Base-by-base conservation (phyloP, 2,113 vertebrate genomes). In the Coregonus clupeaformis region DNA sequence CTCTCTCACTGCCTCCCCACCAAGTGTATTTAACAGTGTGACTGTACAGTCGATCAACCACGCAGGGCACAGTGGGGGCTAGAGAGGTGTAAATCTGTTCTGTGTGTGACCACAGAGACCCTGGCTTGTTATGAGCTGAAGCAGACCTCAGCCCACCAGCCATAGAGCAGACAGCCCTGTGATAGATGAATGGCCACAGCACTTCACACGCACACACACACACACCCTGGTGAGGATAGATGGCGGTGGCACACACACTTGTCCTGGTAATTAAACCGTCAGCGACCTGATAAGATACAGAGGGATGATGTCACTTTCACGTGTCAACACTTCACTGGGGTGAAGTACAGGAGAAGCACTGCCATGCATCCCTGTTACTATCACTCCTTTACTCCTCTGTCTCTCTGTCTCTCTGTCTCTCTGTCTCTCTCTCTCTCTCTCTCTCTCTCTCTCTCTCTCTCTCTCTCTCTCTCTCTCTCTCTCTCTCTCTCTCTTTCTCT, bases 231-330 rank as follows among this genome's bases (percentile, higher is more conserved):
- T 62, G 64, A 73, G 79, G 81, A 88, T 87, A 79, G 88, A 86
- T 74, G 18, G 64, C 29, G 60, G 80, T 6, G 47, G 68, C 72
- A 65, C 78, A 73, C 81, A 85, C 86, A 84, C 84, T 85, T 84
- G 88, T 82, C 70, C 71, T 85, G 67, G 80, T 90, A 86, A 90
- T 88, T 90, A 85, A 92, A 89, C 84, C 86, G 80, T 89, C 90
- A 88, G 76, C 82, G 68, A 64, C 36, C 59, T 79, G 84, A 89
- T 86, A 85, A 90, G 84, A 88, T 80, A 79, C 84, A 80, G 80
- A 85, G 79, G 76, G 71, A 74, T 73, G 82, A 85, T 89, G 85
- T 88, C 72, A 59, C 81, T 80, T 81, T 77, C 85, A 79, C 82
- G 78, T 84, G 85, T 86, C 81, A 32, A 65, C 69, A 68, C 80